Evolutionary conservation across 2,113 vertebrate genomes (phyloP), one percentile per base, ranked within the genome.

Genomic region (Puma concolor): DNA sequence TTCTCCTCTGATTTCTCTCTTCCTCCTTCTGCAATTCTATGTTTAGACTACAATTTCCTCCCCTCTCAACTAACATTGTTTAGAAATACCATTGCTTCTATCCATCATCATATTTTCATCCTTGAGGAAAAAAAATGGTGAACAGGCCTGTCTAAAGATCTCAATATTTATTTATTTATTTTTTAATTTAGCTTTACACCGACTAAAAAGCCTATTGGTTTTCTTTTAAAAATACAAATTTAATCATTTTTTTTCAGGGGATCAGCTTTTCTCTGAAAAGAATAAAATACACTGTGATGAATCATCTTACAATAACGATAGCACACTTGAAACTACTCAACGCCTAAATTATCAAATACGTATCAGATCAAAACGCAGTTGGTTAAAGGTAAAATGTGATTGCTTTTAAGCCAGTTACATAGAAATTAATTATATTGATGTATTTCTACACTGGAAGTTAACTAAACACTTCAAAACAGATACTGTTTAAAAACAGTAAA

Each of bases 1-100:
- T 41, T 88, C 94, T 93, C 91, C 88, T 54, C 71, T 72, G 63
- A 31, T 67, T 94, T 97, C 92, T 77, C 52, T 95, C 93, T 97
- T 79, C 41, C 27, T 97, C 93, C 60, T 97, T 97, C 80, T 64
- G 44, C 90, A 38, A 89, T 72, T 90, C 93, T 88, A 7, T 84
- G 95, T 98, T 97, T 92, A 92, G 81, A 94, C 94, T 96, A 67
- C 4, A 4, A 94, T 97, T 98, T 94, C 97, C 95, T 86, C 13
- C 31, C 95, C 95, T 96, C 83, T 76, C 80, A 72, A 57, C 69
- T 11, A 88, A 95, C 91, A 80, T 74, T 72, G 88, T 93, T 97
- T 96, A 94, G 96, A 97, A 97, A 97, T 85, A 52, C 77, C 63
- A 69, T 69, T 0, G 15, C 50, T 63, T 54, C 63, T 96, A 96